A percentile compares a stretch with the other conserved stretches of the same genome.
phyloP scores from a whole-genome alignment of 1,140 invertebrate genomes.

The Drosophila repleta region DNA sequence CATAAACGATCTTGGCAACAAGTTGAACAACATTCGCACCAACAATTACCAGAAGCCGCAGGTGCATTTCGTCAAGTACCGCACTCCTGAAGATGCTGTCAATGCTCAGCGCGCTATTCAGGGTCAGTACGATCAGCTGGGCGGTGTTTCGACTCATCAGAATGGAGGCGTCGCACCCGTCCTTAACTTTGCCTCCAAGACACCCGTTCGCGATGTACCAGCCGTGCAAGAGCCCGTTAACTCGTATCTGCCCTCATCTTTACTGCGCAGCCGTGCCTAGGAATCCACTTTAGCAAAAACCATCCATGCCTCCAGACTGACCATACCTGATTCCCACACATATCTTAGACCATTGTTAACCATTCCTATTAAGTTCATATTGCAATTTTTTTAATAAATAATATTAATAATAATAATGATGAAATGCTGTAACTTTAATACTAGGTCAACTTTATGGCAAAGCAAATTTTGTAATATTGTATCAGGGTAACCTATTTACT shows the following conservation, averaged over 20 bases:
- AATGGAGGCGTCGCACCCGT: conserved; percentile 73
- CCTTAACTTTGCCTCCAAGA: conserved; percentile 74
- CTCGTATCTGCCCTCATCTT: conserved; percentile 57
- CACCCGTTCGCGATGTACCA: conserved; percentile 39
- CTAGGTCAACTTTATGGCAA: conserved; percentile 34
- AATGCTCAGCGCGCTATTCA: conserved; percentile 75
- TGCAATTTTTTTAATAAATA: conserved; percentile 43
- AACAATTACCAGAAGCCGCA: conserved; percentile 74
- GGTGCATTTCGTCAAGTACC: conserved; percentile 81
- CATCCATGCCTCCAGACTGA: conserved; percentile 45
- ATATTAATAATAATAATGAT: conserved; percentile 33
- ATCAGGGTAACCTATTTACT: conserved; percentile 59
- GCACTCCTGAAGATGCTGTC: conserved; percentile 71
- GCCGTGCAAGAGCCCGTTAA: conserved; percentile 29
- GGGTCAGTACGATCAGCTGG: conserved; percentile 73
- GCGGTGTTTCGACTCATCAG: conserved; percentile 60
- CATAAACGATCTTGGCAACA: conserved; percentile 70
- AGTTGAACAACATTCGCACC: conserved; percentile 61
- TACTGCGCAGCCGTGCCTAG: conserved; percentile 63
- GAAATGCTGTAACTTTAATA: conserved; percentile 28
- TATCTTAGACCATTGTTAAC: conserved; percentile 43
- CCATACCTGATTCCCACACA: conserved; percentile 61
- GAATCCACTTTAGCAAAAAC: conserved; percentile 42
- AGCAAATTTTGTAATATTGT: conserved; percentile 39
- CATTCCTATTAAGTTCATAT: conserved; percentile 47